These are phyloP conservation scores for Alaudala cheleensis DNA, from an alignment of 2,113 vertebrate species.

Conservation along the genomic window DNA sequence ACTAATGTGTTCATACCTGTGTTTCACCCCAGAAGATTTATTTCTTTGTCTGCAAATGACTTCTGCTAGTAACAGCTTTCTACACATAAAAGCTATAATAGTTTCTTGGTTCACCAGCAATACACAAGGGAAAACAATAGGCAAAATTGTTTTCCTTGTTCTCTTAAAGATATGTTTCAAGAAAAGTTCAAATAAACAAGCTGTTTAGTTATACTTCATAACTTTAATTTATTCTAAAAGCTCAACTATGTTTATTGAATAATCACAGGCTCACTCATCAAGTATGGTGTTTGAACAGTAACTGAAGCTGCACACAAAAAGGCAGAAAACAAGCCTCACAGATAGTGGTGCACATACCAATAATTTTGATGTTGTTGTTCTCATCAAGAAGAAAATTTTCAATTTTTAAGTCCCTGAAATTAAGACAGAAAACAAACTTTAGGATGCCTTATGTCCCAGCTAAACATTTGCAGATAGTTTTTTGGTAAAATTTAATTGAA, in stretches of 20 bases:
- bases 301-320: neutral
- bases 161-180: neutral
- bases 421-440: neutral
- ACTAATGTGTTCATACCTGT: neutral
- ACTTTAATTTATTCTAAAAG: neutral
- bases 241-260: neutral
- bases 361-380: conserved; percentile 87
- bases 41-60: conserved; percentile 32
- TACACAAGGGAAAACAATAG: neutral
- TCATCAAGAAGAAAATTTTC: conserved; percentile 89
- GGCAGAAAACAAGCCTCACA: neutral
- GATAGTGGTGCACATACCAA: conserved; percentile 69
- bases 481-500: neutral
- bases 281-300: neutral
- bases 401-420: conserved; percentile 83
- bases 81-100: conserved; percentile 24
- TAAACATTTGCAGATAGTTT: neutral
- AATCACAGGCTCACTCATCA: neutral
- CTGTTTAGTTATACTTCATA: neutral
- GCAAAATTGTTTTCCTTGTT: neutral
- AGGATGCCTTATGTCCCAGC: neutral
- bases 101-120: neutral
- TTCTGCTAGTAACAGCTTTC: conserved; percentile 15
- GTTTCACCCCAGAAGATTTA: neutral
- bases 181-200: neutral